Conservation (phyloP, 2,797 vertebrate species). For the Chiloscyllium punctatum region DNA sequence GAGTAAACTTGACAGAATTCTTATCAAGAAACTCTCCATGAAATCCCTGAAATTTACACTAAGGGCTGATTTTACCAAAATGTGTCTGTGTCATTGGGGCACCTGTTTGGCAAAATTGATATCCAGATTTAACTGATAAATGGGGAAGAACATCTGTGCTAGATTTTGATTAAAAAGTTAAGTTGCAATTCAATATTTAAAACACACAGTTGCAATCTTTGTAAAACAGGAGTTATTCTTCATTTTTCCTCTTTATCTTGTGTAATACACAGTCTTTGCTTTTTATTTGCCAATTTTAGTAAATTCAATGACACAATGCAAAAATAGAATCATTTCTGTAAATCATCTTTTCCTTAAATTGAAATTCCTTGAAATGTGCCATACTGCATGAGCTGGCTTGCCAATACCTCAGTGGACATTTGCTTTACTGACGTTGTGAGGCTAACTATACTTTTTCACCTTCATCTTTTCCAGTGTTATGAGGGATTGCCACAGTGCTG, state of each 20-base stretch:
- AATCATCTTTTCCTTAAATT: neutral
- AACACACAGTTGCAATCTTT: neutral
- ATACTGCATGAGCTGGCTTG: neutral
- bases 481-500: no score
- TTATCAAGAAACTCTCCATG: no score
- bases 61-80: no score
- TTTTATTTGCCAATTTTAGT: neutral
- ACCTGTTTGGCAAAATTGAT: neutral
- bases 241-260: neutral
- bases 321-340: neutral
- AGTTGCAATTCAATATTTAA: neutral
- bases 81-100: no score
- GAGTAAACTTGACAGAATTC: no score
- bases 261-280: neutral
- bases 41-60: no score
- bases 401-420: neutral
- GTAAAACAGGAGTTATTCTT: neutral
- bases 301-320: neutral
- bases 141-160: neutral
- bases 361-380: neutral
- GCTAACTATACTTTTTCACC: no score
- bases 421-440: neutral
- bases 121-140: neutral
- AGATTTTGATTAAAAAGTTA: neutral
- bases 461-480: no score